Evolutionary conservation across 2,888 invertebrate genomes (phyloP).

Genomic region (Nephrotoma appendiculata): DNA sequence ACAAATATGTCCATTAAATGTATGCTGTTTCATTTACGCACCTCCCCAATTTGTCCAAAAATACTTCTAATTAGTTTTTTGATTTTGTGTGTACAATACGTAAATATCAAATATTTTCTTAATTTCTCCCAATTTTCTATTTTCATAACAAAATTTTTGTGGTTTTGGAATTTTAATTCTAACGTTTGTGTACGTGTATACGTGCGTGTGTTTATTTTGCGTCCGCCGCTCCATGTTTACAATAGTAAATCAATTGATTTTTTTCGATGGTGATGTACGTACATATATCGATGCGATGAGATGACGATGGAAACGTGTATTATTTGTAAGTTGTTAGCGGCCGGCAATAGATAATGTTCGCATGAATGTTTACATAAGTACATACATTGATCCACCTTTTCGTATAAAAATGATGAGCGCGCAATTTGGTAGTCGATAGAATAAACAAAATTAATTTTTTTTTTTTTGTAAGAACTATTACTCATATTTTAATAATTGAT

Average conservation of each 20-base stretch:
- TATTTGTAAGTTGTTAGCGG: not conserved
- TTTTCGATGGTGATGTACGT: not conserved
- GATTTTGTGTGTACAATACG: not conserved
- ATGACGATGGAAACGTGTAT: not conserved
- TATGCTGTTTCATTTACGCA: not conserved
- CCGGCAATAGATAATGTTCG: not conserved
- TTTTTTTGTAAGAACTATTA: not conserved
- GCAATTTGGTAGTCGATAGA: not conserved
- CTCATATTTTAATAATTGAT: not conserved
- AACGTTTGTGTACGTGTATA: not conserved
- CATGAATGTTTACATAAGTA: not conserved
- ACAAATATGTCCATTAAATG: not conserved
- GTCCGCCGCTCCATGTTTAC: not conserved
- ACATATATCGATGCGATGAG: not conserved
- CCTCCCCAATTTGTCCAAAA: not conserved
- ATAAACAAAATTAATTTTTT: not conserved
- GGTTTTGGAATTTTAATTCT: not conserved
- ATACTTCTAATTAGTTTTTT: not conserved
- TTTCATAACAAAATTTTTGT: not conserved
- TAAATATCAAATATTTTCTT: not conserved
- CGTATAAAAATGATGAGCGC: not conserved
- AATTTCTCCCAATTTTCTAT: not conserved
- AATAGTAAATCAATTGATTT: not conserved
- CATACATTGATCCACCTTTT: not conserved
- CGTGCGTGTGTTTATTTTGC: not conserved